Percentiles rank a stretch among this genome's conserved stretches.
Conservation (phyloP, 1,140 invertebrate species). For the Melitaea cinxia region DNA sequence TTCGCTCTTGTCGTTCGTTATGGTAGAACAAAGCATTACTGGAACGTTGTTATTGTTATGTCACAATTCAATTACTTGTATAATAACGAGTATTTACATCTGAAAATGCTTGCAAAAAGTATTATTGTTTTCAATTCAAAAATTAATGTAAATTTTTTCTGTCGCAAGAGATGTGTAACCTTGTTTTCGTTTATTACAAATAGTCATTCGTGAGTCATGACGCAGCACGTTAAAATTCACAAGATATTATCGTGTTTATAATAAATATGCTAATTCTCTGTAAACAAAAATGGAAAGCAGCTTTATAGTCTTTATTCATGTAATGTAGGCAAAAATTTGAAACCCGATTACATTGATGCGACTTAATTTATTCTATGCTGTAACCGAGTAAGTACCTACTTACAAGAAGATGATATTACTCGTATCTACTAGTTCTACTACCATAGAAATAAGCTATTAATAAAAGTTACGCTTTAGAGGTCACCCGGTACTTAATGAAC, state of each 20-base stretch:
- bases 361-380: background rate
- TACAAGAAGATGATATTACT: background rate
- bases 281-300: background rate
- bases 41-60: too few species aligned
- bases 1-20: too few species aligned
- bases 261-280: background rate
- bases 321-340: background rate
- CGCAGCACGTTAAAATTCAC: background rate
- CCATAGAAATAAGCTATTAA: background rate
- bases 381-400: background rate
- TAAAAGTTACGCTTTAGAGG: background rate
- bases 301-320: background rate
- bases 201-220: background rate
- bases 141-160: background rate
- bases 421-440: too few species aligned
- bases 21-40: too few species aligned
- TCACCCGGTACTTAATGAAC: background rate
- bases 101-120: too few species aligned
- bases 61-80: too few species aligned
- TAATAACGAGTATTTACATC: too few species aligned
- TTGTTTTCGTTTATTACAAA: background rate
- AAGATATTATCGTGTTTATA: background rate
- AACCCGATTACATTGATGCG: background rate
- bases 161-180: background rate
- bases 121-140: too few species aligned